Evolutionary conservation across 2,113 vertebrate genomes (phyloP).

Genomic region (Centropus unirufus): DNA sequence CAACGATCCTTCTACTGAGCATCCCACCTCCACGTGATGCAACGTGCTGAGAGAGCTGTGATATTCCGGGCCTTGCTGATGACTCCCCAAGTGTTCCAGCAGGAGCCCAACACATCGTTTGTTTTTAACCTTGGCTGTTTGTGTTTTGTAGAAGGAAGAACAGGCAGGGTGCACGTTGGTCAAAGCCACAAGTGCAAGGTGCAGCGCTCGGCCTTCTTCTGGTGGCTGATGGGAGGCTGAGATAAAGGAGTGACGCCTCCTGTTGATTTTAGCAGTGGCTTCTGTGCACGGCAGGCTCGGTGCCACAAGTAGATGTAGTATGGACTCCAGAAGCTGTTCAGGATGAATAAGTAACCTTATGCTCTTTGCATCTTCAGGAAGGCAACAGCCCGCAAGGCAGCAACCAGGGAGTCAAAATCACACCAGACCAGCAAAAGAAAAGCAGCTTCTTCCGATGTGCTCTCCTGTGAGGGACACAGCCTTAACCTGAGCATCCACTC

Average conservation of each 20-base stretch:
- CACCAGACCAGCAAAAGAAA: conserved; percentile 92
- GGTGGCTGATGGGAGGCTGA: rapidly evolving
- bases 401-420: conserved; percentile 93
- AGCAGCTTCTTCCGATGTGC: conserved; percentile 95
- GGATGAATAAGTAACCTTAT: not conserved
- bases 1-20: not conserved
- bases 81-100: not conserved
- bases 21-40: rapidly evolving
- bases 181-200: not conserved
- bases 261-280: rapidly evolving
- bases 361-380: conserved; percentile 82
- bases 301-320: too few relatives aligned
- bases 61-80: not conserved
- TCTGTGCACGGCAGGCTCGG: not conserved
- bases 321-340: not conserved
- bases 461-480: conserved; percentile 87
- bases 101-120: not conserved
- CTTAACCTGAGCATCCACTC: conserved; percentile 72
- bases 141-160: not conserved
- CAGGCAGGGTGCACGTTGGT: rapidly evolving
- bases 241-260: not conserved
- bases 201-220: not conserved
- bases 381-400: conserved; percentile 91
- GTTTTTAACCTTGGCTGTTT: not conserved
- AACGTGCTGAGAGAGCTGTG: not conserved